phyloP scores from a whole-genome alignment of 2,797 vertebrate genomes.

The Lutjanus campechanus region DNA sequence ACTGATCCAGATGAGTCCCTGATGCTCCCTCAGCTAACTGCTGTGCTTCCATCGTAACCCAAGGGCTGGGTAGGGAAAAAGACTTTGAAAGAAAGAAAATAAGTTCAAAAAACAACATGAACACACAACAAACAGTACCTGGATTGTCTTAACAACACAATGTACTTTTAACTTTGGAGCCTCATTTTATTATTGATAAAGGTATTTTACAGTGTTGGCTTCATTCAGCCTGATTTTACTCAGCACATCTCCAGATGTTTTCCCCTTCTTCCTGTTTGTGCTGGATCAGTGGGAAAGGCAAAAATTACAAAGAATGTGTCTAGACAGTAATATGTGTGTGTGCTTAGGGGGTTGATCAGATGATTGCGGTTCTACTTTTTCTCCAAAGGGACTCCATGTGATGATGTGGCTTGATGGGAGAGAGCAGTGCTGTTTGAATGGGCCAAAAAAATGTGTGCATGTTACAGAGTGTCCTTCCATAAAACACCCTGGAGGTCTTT shows the following conservation, averaged over 20 bases:
- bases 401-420: slow-evolving; percentile 51
- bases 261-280: slow-evolving; percentile 31
- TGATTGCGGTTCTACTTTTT: slow-evolving; percentile 65
- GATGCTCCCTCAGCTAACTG: slow-evolving; percentile 29
- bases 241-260: slow-evolving; percentile 37
- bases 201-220: slow-evolving; percentile 1
- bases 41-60: slow-evolving; percentile 23
- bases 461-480: neutral
- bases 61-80: slow-evolving; percentile 26
- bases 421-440: slow-evolving; percentile 35
- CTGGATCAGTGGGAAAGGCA: slow-evolving; percentile 32
- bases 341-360: slow-evolving; percentile 66
- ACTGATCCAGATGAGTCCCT: slow-evolving; percentile 52
- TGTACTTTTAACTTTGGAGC: neutral
- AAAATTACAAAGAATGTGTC: slow-evolving; percentile 46
- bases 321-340: slow-evolving; percentile 25
- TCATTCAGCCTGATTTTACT: slow-evolving; percentile 14
- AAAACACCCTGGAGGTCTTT: slow-evolving; percentile 17
- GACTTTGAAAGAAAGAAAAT: slow-evolving; percentile 2
- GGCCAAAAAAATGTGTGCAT: slow-evolving; percentile 1
- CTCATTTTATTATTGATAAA: neutral
- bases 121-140: neutral
- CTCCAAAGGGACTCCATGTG: slow-evolving; percentile 69
- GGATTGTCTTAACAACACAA: neutral
- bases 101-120: neutral